phyloP scores from a whole-genome alignment of 1,140 invertebrate genomes.

The Bombus breviceps region DNA sequence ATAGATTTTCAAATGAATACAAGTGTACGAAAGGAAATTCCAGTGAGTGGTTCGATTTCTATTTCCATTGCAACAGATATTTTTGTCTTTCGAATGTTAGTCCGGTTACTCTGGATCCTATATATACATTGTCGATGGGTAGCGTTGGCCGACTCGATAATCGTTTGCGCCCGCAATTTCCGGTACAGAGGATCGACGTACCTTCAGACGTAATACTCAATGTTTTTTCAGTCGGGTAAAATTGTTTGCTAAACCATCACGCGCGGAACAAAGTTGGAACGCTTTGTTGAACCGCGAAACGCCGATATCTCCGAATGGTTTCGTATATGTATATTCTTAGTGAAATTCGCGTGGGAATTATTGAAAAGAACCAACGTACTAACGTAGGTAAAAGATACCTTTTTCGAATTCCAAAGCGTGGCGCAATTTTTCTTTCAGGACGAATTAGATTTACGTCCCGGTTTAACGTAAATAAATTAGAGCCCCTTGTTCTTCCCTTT shows the following conservation, averaged over 20 bases:
- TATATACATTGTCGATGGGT: neutral
- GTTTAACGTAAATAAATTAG: constrained; percentile 8
- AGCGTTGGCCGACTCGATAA: neutral
- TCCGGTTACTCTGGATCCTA: neutral
- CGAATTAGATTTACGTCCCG: constrained; percentile 2
- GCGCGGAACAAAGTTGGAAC: neutral
- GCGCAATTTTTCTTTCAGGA: neutral
- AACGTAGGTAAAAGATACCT: too few species aligned
- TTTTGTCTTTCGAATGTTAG: neutral
- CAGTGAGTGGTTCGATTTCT: neutral
- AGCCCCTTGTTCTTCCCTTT: neutral
- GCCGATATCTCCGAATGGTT: neutral
- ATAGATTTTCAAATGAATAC: too few species aligned
- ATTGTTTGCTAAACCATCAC: constrained; percentile 18
- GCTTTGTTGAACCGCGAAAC: neutral
- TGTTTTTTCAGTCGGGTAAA: constrained; percentile 27
- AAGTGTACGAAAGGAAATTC: too few species aligned
- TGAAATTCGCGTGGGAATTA: neutral
- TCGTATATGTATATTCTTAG: neutral
- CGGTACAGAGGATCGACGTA: constrained; percentile 11
- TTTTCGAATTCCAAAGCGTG: neutral
- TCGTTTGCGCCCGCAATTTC: constrained; percentile 14
- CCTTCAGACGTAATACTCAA: neutral
- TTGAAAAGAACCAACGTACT: neutral
- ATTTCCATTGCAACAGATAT: neutral